Conservation (phyloP, 2,888 invertebrate species). For the Chrysina gloriosa region DNA sequence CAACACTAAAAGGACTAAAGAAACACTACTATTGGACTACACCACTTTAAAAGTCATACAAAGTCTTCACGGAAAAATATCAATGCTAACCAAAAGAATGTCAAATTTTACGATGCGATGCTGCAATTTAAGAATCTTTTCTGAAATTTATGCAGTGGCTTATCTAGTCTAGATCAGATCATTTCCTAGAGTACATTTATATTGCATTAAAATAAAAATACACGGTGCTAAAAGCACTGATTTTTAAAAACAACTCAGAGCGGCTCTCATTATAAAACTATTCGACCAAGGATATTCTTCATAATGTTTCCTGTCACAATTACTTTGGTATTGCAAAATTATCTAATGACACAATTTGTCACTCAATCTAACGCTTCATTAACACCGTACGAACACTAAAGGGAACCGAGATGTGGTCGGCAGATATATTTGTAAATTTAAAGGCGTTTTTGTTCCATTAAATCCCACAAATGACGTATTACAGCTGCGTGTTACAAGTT, state of each 20-base stretch:
- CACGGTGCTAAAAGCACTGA: not conserved
- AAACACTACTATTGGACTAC: too few species aligned
- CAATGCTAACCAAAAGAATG: too few species aligned
- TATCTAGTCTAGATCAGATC: too few species aligned
- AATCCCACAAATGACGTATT: not conserved
- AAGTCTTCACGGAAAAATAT: too few species aligned
- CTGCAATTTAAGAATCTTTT: too few species aligned
- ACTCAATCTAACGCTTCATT: not conserved
- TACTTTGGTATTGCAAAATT: not conserved
- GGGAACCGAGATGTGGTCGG: not conserved
- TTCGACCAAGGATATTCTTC: not conserved
- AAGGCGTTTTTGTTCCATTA: not conserved
- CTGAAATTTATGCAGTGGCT: too few species aligned
- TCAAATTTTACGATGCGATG: too few species aligned
- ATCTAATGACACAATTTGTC: slow-evolving; percentile 11
- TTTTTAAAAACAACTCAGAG: not conserved
- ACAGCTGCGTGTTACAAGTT: not conserved
- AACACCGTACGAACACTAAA: not conserved
- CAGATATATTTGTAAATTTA: not conserved
- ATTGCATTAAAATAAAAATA: not conserved
- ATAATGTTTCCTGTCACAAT: not conserved
- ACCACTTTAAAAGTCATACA: too few species aligned
- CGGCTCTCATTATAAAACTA: not conserved
- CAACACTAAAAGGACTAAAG: too few species aligned
- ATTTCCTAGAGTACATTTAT: not conserved